These are phyloP conservation scores for Strigamia crassipes DNA, from an alignment of 2,888 invertebrate genomes.

Conservation along the genomic window DNA sequence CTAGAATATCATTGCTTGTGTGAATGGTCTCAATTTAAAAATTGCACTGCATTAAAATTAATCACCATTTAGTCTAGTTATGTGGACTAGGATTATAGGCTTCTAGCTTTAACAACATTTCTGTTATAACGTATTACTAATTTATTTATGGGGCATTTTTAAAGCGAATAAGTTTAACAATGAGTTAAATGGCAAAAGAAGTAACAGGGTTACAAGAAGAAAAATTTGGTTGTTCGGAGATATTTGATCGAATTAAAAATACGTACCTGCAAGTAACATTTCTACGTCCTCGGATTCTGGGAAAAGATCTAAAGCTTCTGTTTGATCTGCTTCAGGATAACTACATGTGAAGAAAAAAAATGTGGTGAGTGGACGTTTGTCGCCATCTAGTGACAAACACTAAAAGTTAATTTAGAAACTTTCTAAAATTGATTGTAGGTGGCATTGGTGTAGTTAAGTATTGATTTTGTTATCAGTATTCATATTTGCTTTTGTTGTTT, in stretches of 20 bases:
- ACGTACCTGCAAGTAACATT: slow-evolving; percentile 32
- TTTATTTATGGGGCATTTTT: not conserved
- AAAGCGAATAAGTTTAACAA: too few relatives aligned
- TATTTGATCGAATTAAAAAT: not conserved
- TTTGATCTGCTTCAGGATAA: not conserved
- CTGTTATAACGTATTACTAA: not conserved
- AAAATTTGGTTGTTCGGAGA: not conserved
- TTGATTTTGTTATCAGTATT: not conserved
- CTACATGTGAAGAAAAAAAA: not conserved
- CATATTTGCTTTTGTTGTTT: too few relatives aligned
- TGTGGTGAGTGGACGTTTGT: not conserved
- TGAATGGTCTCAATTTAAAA: not conserved
- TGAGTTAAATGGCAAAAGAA: too few relatives aligned
- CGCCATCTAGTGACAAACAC: not conserved
- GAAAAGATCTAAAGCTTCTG: slow-evolving; percentile 16
- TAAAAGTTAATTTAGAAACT: not conserved
- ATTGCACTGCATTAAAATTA: not conserved
- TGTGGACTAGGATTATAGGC: not conserved
- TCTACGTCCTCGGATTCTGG: slow-evolving; percentile 13
- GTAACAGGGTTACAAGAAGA: too few relatives aligned
- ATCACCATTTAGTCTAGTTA: not conserved
- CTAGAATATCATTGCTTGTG: not conserved
- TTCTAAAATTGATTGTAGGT: not conserved
- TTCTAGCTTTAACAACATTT: not conserved
- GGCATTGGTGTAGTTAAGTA: not conserved